phyloP scores from a whole-genome alignment of 53 echinoderm and acorn worm species.

The Pentamera pediparva region DNA sequence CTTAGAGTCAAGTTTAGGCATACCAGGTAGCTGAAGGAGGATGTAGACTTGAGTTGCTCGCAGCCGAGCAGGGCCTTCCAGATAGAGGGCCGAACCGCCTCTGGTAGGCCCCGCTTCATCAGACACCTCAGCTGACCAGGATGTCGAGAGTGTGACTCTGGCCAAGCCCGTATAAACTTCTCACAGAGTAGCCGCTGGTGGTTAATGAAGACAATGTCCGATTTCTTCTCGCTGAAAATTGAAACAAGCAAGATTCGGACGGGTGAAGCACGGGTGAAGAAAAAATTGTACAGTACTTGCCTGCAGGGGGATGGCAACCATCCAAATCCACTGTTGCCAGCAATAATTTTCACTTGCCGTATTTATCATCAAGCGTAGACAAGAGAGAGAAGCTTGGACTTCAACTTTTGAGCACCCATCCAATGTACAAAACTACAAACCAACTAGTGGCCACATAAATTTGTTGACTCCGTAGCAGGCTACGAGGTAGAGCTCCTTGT shows the following conservation, averaged over 20 bases:
- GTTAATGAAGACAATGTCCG: not conserved
- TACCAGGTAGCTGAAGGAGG: conserved; percentile 80
- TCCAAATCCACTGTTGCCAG: no score
- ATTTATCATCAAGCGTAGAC: no score
- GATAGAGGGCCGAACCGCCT: conserved; percentile 45
- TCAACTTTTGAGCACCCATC: no score
- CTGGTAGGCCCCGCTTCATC: conserved; percentile 68
- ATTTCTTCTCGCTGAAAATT: not conserved
- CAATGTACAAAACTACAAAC: no score
- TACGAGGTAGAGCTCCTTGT: no score
- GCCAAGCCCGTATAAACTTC: conserved; percentile 57
- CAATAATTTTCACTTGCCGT: no score
- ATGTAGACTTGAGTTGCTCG: conserved; percentile 53
- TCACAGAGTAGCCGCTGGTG: conserved; percentile 41
- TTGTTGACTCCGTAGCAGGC: no score
- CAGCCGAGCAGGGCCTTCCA: conserved; percentile 79
- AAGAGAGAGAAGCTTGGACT: no score
- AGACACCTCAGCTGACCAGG: conserved; percentile 57
- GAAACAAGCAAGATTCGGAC: not conserved
- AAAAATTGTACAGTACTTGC: no score
- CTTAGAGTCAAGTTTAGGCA: not conserved
- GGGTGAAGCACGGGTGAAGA: no score
- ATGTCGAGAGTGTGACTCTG: conserved; percentile 46
- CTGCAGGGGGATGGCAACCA: no score
- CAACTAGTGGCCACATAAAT: no score